A percentile compares a stretch with the other conserved stretches of the same genome.
phyloP scores from a whole-genome alignment of 2,113 vertebrate genomes.

The Cettia cetti region DNA sequence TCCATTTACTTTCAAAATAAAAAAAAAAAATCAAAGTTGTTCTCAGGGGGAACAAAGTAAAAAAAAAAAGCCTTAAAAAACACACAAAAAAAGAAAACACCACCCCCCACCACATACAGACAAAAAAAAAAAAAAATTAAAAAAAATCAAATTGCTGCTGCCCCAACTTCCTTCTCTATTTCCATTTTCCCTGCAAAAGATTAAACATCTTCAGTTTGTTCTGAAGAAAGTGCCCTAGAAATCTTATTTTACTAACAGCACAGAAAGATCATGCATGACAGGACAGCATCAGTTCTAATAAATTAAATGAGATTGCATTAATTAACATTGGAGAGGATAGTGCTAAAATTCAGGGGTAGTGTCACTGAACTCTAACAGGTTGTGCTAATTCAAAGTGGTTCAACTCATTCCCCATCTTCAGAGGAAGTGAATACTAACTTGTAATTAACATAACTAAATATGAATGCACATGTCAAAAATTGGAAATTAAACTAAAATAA shows the following conservation, averaged over 20 bases:
- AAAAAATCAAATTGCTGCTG: not conserved
- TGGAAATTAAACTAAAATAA: not conserved
- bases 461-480: not conserved
- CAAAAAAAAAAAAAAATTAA: not conserved
- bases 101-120: not conserved
- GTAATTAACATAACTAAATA: not conserved
- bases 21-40: not conserved
- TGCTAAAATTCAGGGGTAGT: not conserved
- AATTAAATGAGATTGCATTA: not conserved
- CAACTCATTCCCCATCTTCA: not conserved
- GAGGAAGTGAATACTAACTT: not conserved
- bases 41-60: not conserved
- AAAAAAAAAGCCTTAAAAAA: not conserved
- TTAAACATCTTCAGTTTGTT: not conserved
- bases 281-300: not conserved
- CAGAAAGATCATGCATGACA: not conserved
- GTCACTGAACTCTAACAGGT: not conserved
- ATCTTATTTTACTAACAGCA: not conserved
- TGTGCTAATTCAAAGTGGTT: not conserved
- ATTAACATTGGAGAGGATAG: not conserved
- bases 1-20: not conserved
- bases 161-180: not conserved
- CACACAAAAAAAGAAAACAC: not conserved
- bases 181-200: not conserved
- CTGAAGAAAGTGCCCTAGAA: not conserved